Evolutionary conservation across 1,140 invertebrate genomes (phyloP), one percentile per base, ranked within the genome.

Genomic region (Dufourea novaeangliae): DNA sequence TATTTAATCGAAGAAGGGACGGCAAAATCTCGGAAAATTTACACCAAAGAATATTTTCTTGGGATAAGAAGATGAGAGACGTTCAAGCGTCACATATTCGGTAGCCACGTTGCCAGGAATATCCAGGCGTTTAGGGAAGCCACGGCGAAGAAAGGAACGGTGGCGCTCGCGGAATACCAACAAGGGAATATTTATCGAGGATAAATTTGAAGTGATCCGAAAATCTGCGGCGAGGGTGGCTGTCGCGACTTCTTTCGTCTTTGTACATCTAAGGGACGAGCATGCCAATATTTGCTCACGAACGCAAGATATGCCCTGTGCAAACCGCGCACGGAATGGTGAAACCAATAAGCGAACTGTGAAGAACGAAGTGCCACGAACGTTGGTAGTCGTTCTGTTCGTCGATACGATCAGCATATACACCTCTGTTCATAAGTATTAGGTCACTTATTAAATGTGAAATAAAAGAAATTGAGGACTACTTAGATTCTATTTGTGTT

Each of bases 261-360:
- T 52, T 37, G 70, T 79, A 57, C 56, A 50, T 80, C 70, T 41
- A 68, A 76, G 62, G n/a, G 78, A 67, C 72, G 73, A 68, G 70
- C 78, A 41, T 41, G 75, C 69, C 82, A 86, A 86, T 86, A 85
- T 86, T 86, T 86, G 83, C 52, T 27, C 54, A 46, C 56, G 80
- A 80, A 76, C 69, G 79, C 75, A 74, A 44, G 50, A 71, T 52
- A 69, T 75, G 75, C 27, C 61, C 27, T 41, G 17, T 22, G 72
- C 59, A 61, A 70, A 77, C 59, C 22, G 41, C 20, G n/a, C 34
- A 37, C 34, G 12, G 79, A 25, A 80, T 46, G 32, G 54, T 22
- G 64, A 39, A 68, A 41, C 41, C 54, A 63, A 79, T 76, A 70
- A 56, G 46, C 32, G 39, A 44, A 67, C 17, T 22, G 32, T 34